Percentiles rank a stretch among this genome's conserved stretches.
Evolutionary conservation across 1,140 invertebrate species (phyloP).

Genomic region (Drosophila parvula): DNA sequence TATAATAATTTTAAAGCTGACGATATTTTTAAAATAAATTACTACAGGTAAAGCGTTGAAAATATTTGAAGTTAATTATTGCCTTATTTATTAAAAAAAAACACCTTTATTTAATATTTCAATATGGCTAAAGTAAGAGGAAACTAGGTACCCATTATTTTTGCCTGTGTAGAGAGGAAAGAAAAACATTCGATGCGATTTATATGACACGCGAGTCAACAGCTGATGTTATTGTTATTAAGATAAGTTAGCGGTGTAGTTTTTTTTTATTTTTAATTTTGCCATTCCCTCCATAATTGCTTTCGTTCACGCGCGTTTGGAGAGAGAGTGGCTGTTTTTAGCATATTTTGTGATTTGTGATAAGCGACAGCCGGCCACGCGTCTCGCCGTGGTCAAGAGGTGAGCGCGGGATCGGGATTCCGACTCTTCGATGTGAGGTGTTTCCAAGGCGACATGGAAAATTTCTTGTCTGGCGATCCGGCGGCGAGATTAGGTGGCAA

Average conservation of each 20-base stretch:
- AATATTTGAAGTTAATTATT: too few species aligned
- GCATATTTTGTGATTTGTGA: conserved; percentile 67
- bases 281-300: conserved; percentile 13
- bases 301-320: conserved; percentile 8
- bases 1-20: too few species aligned
- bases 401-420: conserved; percentile 29
- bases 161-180: conserved; percentile 26
- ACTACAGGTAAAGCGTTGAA: too few species aligned
- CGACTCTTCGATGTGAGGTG: conserved; percentile 42
- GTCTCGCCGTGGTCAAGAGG: conserved; percentile 51
- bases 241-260: conserved; percentile 47
- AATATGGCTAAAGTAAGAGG: too few species aligned
- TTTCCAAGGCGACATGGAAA: conserved; percentile 63
- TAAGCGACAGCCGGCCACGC: conserved; percentile 64
- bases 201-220: conserved; percentile 66
- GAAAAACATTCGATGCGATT: conserved; percentile 70
- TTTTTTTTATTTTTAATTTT: conserved; percentile 29
- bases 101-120: not conserved
- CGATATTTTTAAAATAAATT: too few species aligned
- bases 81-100: too few species aligned
- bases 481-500: conserved; percentile 46
- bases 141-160: not conserved
- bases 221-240: conserved; percentile 58
- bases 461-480: conserved; percentile 54
- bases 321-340: conserved; percentile 25